Base-by-base conservation (phyloP, 2,797 vertebrate genomes). In the Onychomys torridus region DNA sequence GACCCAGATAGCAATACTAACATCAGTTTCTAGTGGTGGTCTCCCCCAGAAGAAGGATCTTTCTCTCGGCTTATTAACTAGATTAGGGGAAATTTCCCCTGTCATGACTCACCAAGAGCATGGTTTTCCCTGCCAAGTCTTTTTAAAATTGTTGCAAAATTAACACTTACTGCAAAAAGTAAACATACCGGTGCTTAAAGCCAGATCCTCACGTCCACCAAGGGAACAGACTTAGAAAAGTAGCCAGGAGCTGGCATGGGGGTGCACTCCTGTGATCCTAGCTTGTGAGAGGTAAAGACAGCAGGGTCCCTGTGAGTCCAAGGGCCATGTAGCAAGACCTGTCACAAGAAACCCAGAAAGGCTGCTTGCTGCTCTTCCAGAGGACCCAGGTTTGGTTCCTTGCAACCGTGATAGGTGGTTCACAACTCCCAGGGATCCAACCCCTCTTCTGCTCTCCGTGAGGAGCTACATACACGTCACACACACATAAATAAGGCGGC, bases 141-240 rank as follows among this genome's bases (percentile, higher is more conserved):
- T 57, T 90, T n/a, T n/a, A 43, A 29, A 78, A n/a, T 46, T 71
- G 5, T 63, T 91, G 55, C 43, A 81, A 55, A 86, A 84, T 87
- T 55, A 75, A 84, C 40, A 34, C 71, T 65, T 87, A 65, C 2
- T 73, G 57, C 87, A 69, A 78, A 93, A 93, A 86, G 71, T 77
- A 67, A 79, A 40, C 73, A 57, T 8, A 2, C 1, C 37, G 27
- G 37, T 14, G 6, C 16, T 5, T 49, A 76, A 57, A 90, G 49
- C 75, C 61, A 61, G 83, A 2, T 2, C 57, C 17, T 49, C 46
- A 12, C 75, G 34, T 37, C n/a, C 4, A 1, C 0, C 0, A 0
- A 3, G 57, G 9, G 6, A 2, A 27, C 46, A 78, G 49, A 0
- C 73, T 32, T 78, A 27, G 73, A 75, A 90, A 34, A 59, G 61